A percentile compares a stretch with the other conserved stretches of the same genome.
phyloP scores from a whole-genome alignment of 2,888 invertebrate genomes.

The Biston betularia region DNA sequence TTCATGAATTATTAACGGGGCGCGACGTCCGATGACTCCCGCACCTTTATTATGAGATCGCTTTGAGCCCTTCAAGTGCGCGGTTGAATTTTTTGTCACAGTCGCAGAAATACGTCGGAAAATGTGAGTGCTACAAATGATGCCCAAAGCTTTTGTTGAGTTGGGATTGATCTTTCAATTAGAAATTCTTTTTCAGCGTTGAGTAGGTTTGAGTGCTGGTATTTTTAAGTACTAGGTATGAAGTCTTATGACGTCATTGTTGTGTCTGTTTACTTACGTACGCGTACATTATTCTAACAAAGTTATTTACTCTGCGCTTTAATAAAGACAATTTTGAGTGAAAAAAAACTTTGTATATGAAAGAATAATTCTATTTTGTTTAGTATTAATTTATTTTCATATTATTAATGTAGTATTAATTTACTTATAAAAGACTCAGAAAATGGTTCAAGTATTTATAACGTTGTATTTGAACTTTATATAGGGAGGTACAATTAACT shows the following conservation, averaged over 20 bases:
- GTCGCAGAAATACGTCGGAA: conserved; percentile 37
- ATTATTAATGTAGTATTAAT: too few species aligned
- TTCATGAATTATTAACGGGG: conserved; percentile 78
- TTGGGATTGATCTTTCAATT: conserved; percentile 33
- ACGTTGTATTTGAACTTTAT: too few species aligned
- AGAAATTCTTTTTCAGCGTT: conserved; percentile 23
- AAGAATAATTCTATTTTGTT: too few species aligned
- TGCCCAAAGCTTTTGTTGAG: conserved; percentile 34
- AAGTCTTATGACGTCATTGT: neutral
- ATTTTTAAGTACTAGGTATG: conserved; percentile 1
- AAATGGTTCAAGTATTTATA: too few species aligned
- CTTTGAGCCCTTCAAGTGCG: conserved; percentile 60
- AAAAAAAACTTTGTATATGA: too few species aligned
- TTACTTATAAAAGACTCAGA: too few species aligned
- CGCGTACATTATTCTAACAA: too few species aligned
- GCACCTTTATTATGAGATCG: conserved; percentile 71
- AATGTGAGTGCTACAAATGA: conserved; percentile 36
- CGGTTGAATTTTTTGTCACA: conserved; percentile 53
- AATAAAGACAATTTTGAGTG: too few species aligned
- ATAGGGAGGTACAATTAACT: too few species aligned
- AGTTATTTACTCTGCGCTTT: too few species aligned
- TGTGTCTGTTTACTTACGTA: neutral
- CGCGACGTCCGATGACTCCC: conserved; percentile 65
- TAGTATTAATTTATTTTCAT: too few species aligned
- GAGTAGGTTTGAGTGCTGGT: conserved; percentile 16